These are phyloP conservation scores for Coleophora flavipennella DNA, from an alignment of 2,888 invertebrate species.

Conservation along the genomic window DNA sequence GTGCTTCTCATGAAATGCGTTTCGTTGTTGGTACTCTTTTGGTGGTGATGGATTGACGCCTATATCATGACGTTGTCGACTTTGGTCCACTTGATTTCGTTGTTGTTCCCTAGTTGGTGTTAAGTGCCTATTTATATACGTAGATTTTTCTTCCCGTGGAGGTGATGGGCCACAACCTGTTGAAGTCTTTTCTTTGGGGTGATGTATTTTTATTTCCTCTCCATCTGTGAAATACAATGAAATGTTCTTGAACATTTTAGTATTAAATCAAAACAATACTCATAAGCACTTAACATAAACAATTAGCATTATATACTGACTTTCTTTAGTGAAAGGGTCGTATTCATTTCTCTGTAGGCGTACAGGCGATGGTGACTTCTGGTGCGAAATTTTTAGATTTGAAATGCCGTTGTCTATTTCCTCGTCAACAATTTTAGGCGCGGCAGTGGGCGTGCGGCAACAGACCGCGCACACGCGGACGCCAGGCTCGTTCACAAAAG, in stretches of 20 bases:
- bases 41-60: constrained; percentile 60
- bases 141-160: constrained; percentile 53
- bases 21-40: constrained; percentile 25
- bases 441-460: constrained; percentile 82
- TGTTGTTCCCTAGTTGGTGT: constrained; percentile 60
- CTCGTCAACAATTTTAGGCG: constrained; percentile 28
- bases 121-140: constrained; percentile 31
- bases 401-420: constrained; percentile 23
- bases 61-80: constrained; percentile 41
- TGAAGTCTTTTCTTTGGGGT: constrained; percentile 47
- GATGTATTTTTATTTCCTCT: constrained; percentile 33
- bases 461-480: constrained; percentile 87
- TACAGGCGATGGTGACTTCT: constrained; percentile 15
- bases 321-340: constrained; percentile 59
- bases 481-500: constrained; percentile 86
- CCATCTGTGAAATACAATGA: constrained; percentile 21
- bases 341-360: constrained; percentile 8
- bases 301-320: constrained; percentile 55
- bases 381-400: constrained; percentile 23
- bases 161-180: constrained; percentile 78
- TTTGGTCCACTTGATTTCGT: constrained; percentile 15
- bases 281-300: neutral
- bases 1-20: constrained; percentile 9
- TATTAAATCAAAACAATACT: neutral
- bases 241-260: neutral